Conservation (phyloP, 1,140 invertebrate genomes). For the Drosophila sechellia region DNA sequence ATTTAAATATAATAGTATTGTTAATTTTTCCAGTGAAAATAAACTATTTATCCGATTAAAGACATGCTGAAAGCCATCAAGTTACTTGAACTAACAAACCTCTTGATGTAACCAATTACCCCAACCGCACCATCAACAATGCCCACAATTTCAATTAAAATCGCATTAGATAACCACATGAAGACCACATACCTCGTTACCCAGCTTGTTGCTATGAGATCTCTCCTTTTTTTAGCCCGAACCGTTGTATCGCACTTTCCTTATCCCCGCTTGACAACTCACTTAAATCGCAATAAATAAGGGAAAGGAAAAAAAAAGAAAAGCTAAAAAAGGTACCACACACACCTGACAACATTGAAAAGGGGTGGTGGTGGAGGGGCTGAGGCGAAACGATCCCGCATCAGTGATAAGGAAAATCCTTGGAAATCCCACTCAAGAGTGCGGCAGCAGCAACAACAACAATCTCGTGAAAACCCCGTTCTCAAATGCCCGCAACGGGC, state of each 20-base stretch:
- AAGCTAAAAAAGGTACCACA: conserved; percentile 43
- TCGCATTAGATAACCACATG: conserved; percentile 62
- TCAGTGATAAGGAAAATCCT: conserved; percentile 61
- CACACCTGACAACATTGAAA: conserved; percentile 71
- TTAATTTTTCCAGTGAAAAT: too few species aligned
- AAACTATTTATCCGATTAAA: neutral
- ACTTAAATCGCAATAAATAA: conserved; percentile 82
- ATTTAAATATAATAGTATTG: too few species aligned
- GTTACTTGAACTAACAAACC: neutral
- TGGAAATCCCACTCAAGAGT: conserved; percentile 49
- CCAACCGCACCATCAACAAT: conserved; percentile 22
- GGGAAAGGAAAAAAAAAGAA: conserved; percentile 42
- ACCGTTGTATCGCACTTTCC: conserved; percentile 4
- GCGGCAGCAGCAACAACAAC: conserved; percentile 10
- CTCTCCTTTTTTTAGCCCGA: conserved; percentile 7
- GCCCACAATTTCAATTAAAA: conserved; percentile 68
- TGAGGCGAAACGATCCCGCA: conserved; percentile 47
- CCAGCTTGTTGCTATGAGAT: conserved; percentile 30
- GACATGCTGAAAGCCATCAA: neutral
- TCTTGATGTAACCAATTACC: conserved; percentile 1
- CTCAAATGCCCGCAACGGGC: conserved; percentile 60
- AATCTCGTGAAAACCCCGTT: conserved; percentile 47
- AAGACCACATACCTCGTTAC: conserved; percentile 20
- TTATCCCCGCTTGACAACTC: conserved; percentile 66
- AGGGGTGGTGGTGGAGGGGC: neutral